phyloP scores from a whole-genome alignment of 2,888 invertebrate genomes.

The Hermaeophaga mercurialis region DNA sequence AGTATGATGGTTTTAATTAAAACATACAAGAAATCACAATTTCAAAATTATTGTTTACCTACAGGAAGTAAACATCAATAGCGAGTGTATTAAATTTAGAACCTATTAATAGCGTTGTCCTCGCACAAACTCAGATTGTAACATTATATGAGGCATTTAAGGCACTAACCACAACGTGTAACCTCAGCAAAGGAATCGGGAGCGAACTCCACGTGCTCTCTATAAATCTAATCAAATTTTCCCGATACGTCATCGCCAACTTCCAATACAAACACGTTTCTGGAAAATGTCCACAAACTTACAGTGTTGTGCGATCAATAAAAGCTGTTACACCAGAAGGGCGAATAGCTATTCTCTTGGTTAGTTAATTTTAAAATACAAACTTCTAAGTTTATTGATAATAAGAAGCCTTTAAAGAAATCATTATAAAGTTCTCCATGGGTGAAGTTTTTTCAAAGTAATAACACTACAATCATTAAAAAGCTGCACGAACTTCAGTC shows the following conservation, averaged over 20 bases:
- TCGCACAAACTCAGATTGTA: constrained; percentile 3
- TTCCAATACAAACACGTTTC: constrained; percentile 8
- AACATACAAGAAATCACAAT: no score
- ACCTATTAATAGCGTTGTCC: neutral
- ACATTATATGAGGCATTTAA: constrained; percentile 10
- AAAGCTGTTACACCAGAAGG: no score
- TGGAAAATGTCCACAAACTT: neutral
- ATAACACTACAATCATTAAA: no score
- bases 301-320: neutral
- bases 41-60: no score
- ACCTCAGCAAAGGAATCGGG: constrained; percentile 14
- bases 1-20: no score
- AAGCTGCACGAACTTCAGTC: no score
- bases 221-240: constrained; percentile 13
- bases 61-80: neutral
- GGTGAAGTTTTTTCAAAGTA: no score
- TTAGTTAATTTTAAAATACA: no score
- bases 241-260: constrained; percentile 8
- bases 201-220: neutral
- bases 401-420: no score
- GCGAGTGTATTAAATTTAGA: neutral
- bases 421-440: no score
- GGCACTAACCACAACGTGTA: constrained; percentile 5
- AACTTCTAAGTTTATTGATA: no score
- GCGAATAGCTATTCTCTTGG: no score